Percentiles rank a stretch among this genome's conserved stretches.
Conservation (phyloP, 2,888 invertebrate species). For the Ichneumon xanthorius region DNA sequence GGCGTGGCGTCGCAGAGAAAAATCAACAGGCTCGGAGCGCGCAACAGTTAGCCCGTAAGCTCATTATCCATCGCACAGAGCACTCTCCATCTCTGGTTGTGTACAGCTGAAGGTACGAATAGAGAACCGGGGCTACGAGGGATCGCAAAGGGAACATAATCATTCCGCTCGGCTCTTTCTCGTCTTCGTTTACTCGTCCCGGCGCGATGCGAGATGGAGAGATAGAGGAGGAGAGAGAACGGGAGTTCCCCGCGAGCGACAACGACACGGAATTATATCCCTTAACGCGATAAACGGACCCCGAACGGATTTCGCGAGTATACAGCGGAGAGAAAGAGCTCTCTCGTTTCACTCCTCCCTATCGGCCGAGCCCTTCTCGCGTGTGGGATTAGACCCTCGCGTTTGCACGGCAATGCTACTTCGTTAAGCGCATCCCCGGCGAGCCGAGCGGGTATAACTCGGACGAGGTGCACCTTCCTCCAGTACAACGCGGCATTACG, state of each 20-base stretch:
- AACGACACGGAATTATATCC: constrained; percentile 61
- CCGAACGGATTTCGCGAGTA: constrained; percentile 65
- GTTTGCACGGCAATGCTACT: constrained; percentile 62
- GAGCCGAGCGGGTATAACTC: background rate
- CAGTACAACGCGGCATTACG: constrained; percentile 2
- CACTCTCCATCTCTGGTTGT: background rate
- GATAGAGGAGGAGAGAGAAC: constrained; percentile 1
- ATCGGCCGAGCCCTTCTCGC: constrained; percentile 68
- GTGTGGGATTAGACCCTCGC: constrained; percentile 68
- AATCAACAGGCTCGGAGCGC: constrained; percentile 34
- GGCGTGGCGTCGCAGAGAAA: constrained; percentile 43
- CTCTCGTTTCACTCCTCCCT: constrained; percentile 47
- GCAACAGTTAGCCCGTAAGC: constrained; percentile 49
- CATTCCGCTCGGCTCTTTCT: background rate
- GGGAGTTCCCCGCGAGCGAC: constrained; percentile 54
- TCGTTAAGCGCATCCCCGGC: constrained; percentile 68
- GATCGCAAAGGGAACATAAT: constrained; percentile 5
- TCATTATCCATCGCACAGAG: constrained; percentile 42
- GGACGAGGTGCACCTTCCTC: constrained; percentile 14
- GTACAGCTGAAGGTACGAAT: constrained; percentile 10
- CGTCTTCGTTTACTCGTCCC: constrained; percentile 15
- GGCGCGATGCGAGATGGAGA: background rate
- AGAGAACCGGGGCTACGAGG: constrained; percentile 11
- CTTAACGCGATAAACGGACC: constrained; percentile 51
- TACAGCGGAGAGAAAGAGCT: constrained; percentile 46